Percentiles rank a stretch among this genome's conserved stretches.
phyloP scores from a whole-genome alignment of 2,797 vertebrate species.

The Remorina albescens region DNA sequence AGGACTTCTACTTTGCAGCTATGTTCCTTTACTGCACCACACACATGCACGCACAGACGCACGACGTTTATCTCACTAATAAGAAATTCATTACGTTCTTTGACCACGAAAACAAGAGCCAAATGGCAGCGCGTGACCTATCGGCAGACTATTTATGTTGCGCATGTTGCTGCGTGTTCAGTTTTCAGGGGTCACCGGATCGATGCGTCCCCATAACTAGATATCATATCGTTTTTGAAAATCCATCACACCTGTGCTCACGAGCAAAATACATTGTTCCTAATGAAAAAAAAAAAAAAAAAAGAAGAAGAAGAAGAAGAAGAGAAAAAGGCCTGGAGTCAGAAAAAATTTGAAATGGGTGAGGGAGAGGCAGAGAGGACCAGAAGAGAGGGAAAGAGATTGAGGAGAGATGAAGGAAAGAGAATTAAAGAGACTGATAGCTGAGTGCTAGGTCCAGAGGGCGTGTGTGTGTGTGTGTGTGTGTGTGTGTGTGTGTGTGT shows the following conservation, averaged over 20 bases:
- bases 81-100: conserved; percentile 49
- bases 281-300: conserved; percentile 47
- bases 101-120: conserved; percentile 36
- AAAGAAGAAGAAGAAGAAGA: neutral
- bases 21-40: neutral
- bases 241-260: conserved; percentile 65
- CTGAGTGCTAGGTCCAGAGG: conserved; percentile 67
- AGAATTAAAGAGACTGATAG: conserved; percentile 80
- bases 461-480: conserved; percentile 34
- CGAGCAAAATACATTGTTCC: conserved; percentile 52
- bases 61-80: conserved; percentile 44
- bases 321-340: conserved; percentile 44
- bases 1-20: neutral
- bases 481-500: conserved; percentile 27
- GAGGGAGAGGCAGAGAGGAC: conserved; percentile 42
- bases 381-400: conserved; percentile 36
- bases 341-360: conserved; percentile 71
- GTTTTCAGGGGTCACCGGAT: conserved; percentile 57
- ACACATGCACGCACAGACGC: neutral
- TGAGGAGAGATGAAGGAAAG: conserved; percentile 63
- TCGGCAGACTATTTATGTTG: conserved; percentile 53
- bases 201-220: conserved; percentile 64
- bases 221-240: conserved; percentile 65
- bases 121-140: conserved; percentile 57
- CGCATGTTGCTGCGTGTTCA: conserved; percentile 48